A percentile compares a stretch with the other conserved stretches of the same genome.
Conservation (phyloP, 1,140 invertebrate species). For the Heliconius hermathena region DNA sequence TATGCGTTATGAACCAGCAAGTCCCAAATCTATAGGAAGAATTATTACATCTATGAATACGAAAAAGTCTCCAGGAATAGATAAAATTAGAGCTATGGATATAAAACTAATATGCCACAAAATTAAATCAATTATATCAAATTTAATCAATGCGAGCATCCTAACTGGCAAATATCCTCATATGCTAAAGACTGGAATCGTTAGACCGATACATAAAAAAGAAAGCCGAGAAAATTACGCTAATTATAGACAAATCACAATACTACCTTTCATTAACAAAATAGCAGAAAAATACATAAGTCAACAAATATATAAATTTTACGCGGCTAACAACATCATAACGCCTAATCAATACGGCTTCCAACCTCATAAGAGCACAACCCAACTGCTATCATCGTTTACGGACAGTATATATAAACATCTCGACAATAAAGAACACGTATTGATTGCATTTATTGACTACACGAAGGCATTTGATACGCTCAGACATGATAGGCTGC, state of each 20-base stretch:
- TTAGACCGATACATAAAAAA: slow-evolving; percentile 43
- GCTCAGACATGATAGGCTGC: slow-evolving; percentile 28
- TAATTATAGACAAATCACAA: slow-evolving; percentile 47
- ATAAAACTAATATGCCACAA: slow-evolving; percentile 34
- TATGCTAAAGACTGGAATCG: slow-evolving; percentile 31
- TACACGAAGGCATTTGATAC: background rate
- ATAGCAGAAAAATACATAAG: slow-evolving; percentile 36
- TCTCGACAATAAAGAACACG: no score
- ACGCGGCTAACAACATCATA: slow-evolving; percentile 33
- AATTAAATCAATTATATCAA: slow-evolving; percentile 27
- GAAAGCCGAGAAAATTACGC: slow-evolving; percentile 14
- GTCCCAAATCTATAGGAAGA: no score
- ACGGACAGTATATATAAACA: no score
- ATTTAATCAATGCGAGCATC: slow-evolving; percentile 41
- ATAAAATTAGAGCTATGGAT: slow-evolving; percentile 39
- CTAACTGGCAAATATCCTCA: slow-evolving; percentile 23
- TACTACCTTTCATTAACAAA: slow-evolving; percentile 39
- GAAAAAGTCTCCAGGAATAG: slow-evolving; percentile 17
- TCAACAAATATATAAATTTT: slow-evolving; percentile 33
- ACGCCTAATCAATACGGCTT: slow-evolving; percentile 34
- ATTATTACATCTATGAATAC: no score
- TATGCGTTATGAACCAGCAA: no score
- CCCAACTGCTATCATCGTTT: background rate
- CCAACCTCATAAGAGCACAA: slow-evolving; percentile 31
- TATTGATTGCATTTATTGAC: no score